Evolutionary conservation across 2,888 invertebrate genomes (phyloP).

Genomic region (Nomada fabriciana): DNA sequence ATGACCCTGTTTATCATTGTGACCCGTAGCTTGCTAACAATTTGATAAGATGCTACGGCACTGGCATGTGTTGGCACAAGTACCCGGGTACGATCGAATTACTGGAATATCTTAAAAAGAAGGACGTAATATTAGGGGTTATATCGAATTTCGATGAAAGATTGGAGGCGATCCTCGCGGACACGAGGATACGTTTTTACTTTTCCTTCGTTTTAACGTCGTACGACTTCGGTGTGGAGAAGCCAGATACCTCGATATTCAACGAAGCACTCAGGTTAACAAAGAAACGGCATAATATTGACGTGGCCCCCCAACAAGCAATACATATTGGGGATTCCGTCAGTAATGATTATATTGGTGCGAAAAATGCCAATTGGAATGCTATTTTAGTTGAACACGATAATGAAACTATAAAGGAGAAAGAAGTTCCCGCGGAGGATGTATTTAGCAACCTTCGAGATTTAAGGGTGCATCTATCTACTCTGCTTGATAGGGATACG

Average conservation of each 20-base stretch:
- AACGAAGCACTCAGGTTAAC: slow-evolving; percentile 86
- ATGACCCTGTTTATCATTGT: slow-evolving; percentile 70
- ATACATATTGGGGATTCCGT: slow-evolving; percentile 94
- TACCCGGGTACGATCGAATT: slow-evolving; percentile 88
- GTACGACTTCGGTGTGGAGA: slow-evolving; percentile 90
- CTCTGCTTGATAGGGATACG: not conserved
- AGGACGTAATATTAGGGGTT: slow-evolving; percentile 87
- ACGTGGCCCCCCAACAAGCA: slow-evolving; percentile 86
- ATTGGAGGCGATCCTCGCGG: slow-evolving; percentile 88
- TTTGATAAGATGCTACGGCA: slow-evolving; percentile 90
- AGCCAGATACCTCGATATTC: slow-evolving; percentile 92
- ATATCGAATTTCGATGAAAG: slow-evolving; percentile 96
- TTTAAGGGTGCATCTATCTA: slow-evolving; percentile 71
- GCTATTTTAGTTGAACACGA: slow-evolving; percentile 85
- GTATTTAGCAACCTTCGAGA: slow-evolving; percentile 73
- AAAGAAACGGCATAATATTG: slow-evolving; percentile 79
- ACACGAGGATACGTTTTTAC: slow-evolving; percentile 88
- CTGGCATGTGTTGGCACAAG: slow-evolving; percentile 90
- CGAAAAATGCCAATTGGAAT: slow-evolving; percentile 91
- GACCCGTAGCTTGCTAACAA: slow-evolving; percentile 85
- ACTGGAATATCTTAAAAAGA: slow-evolving; percentile 86
- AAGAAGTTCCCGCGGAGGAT: slow-evolving; percentile 58
- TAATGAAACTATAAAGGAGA: slow-evolving; percentile 44
- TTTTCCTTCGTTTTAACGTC: slow-evolving; percentile 94
- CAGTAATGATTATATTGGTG: slow-evolving; percentile 91